Evolutionary conservation across 2,797 vertebrate genomes (phyloP).

Genomic region (Fratercula arctica): DNA sequence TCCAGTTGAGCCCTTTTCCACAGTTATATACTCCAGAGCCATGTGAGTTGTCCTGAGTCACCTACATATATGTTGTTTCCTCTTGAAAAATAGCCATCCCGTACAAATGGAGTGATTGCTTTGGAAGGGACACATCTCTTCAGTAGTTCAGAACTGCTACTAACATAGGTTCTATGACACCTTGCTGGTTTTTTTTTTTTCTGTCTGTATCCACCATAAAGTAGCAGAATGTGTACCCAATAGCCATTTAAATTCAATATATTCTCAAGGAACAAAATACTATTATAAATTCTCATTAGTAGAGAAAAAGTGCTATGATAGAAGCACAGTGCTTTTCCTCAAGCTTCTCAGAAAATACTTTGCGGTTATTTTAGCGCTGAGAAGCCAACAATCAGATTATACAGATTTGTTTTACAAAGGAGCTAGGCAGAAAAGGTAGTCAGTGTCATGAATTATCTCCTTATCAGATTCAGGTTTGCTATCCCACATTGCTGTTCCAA

Average conservation of each 20-base stretch:
- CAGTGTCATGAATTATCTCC: background rate
- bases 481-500: background rate
- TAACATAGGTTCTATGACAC: background rate
- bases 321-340: background rate
- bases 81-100: background rate
- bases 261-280: background rate
- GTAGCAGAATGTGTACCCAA: background rate
- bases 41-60: background rate
- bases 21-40: background rate
- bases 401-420: background rate
- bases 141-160: background rate
- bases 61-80: accelerated
- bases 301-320: background rate
- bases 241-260: background rate
- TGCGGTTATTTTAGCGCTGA: background rate
- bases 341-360: background rate
- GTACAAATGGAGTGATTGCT: background rate
- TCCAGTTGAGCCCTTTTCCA: background rate
- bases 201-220: background rate
- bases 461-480: background rate
- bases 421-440: background rate
- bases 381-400: background rate
- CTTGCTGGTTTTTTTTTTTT: accelerated
- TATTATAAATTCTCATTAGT: background rate
- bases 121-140: background rate